Evolutionary conservation across 2,888 invertebrate species (phyloP).

Genomic region (Halictus ligatus): DNA sequence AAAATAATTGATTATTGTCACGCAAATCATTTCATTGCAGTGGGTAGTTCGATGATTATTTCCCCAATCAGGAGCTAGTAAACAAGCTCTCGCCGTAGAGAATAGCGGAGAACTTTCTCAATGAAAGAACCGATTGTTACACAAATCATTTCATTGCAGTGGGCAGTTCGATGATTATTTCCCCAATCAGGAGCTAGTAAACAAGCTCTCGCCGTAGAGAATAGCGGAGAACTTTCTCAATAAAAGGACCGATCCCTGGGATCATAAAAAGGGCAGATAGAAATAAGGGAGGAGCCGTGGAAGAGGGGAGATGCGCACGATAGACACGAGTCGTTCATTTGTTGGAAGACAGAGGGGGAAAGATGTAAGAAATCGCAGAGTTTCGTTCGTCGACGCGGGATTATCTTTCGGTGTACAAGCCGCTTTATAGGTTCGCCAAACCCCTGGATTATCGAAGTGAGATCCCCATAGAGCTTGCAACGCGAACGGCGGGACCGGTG

Average conservation of each 20-base stretch:
- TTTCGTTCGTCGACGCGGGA: not conserved
- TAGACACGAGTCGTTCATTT: not conserved
- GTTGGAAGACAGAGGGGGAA: not conserved
- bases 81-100: not conserved
- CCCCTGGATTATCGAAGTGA: slow-evolving; percentile 35
- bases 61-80: not conserved
- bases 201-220: not conserved
- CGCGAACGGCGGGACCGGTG: slow-evolving; percentile 28
- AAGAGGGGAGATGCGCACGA: not conserved
- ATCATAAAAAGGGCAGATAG: not conserved
- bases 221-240: not conserved
- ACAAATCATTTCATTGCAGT: not conserved
- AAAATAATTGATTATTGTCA: not conserved
- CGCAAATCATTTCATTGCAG: not conserved
- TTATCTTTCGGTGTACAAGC: slow-evolving; percentile 28
- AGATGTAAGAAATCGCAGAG: not conserved
- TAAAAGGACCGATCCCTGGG: not conserved
- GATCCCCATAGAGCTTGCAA: slow-evolving; percentile 35
- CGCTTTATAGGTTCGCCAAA: slow-evolving; percentile 50
- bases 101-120: not conserved
- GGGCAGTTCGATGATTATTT: not conserved
- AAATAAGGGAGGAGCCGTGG: not conserved
- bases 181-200: not conserved
- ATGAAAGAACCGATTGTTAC: not conserved
- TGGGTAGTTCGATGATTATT: not conserved